phyloP scores from a whole-genome alignment of 2,113 vertebrate genomes.

The Oxyura jamaicensis region DNA sequence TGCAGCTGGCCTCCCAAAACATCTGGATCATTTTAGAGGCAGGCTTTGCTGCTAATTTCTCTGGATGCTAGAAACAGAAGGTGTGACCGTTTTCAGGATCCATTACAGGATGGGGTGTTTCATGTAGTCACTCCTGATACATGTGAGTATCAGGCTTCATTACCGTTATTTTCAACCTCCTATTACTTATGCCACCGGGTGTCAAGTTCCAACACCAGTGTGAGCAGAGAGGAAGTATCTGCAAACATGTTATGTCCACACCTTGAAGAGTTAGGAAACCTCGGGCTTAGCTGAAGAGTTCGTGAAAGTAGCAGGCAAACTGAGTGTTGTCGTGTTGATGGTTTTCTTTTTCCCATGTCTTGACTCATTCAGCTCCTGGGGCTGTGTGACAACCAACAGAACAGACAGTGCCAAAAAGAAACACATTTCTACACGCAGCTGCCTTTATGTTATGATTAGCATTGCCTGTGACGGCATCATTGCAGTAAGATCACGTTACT shows the following conservation, averaged over 20 bases:
- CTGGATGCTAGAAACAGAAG: not conserved
- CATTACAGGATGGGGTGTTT: not conserved
- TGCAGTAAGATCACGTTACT: not conserved
- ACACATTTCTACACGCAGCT: not conserved
- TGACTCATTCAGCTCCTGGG: not conserved
- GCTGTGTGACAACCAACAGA: not conserved
- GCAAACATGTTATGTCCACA: not conserved
- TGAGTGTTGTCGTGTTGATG: not conserved
- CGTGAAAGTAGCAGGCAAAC: not conserved
- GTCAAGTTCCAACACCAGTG: not conserved
- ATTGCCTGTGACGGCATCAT: not conserved
- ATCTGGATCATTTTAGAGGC: not conserved
- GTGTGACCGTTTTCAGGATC: not conserved
- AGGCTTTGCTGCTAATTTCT: not conserved
- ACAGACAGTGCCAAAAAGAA: slow-evolving; percentile 3
- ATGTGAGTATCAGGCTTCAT: not conserved
- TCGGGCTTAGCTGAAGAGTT: not conserved
- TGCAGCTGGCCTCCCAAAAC: not conserved
- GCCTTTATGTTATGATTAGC: not conserved
- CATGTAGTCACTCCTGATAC: not conserved
- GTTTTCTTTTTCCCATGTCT: not conserved
- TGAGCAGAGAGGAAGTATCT: not conserved
- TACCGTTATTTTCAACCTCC: not conserved
- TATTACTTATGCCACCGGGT: not conserved
- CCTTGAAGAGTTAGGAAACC: not conserved